These are phyloP conservation scores for Plodia interpunctella DNA, from an alignment of 1,140 invertebrate genomes.

Conservation along the genomic window DNA sequence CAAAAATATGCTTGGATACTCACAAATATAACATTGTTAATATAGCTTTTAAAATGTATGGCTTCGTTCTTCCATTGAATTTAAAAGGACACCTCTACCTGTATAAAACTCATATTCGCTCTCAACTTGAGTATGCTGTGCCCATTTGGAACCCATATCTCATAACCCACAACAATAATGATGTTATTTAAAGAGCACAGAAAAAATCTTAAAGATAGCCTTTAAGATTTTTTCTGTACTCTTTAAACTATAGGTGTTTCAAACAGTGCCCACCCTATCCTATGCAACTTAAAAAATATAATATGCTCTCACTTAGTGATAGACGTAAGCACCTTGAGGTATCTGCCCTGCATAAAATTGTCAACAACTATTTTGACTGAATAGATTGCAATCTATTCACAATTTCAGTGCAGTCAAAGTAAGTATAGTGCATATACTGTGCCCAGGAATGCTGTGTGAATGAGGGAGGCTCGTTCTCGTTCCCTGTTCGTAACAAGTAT, in stretches of 20 bases:
- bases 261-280: not conserved
- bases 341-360: not conserved
- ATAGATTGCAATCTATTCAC: no score
- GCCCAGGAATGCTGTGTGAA: not conserved
- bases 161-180: conserved; percentile 19
- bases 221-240: no score
- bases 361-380: conserved; percentile 7
- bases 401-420: no score
- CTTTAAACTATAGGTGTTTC: conserved; percentile 20
- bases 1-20: conserved; percentile 18
- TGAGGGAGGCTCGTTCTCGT: not conserved
- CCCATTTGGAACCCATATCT: conserved; percentile 28
- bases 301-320: not conserved
- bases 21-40: conserved; percentile 23
- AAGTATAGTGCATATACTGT: not conserved
- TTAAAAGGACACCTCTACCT: conserved; percentile 17
- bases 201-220: conserved; percentile 16
- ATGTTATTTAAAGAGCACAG: conserved; percentile 20
- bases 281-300: not conserved
- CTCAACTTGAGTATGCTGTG: conserved; percentile 28
- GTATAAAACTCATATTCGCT: conserved; percentile 18
- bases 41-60: no score
- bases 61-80: conserved; percentile 24
- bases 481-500: not conserved
- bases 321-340: conserved; percentile 6